phyloP scores from a whole-genome alignment of 1,140 invertebrate species.

The Heterodera carotae region DNA sequence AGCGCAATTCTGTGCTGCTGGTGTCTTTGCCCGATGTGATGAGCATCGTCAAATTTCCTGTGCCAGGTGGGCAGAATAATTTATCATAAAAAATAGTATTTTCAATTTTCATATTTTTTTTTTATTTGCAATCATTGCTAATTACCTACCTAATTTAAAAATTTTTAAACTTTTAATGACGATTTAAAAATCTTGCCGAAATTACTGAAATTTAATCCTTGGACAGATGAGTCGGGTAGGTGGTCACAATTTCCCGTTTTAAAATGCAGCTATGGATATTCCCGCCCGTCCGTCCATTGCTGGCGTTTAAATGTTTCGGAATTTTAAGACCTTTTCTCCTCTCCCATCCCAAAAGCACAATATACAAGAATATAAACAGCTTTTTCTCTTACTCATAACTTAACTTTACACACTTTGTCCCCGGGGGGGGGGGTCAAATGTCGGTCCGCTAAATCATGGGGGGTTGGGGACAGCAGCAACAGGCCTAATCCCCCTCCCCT shows the following conservation, averaged over 20 bases:
- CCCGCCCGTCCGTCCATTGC: no score
- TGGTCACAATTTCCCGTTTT: no score
- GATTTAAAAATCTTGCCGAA: no score
- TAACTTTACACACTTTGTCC: not conserved
- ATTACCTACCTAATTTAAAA: no score
- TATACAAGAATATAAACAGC: not conserved
- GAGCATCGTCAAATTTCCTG: constrained; percentile 24
- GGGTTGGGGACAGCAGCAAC: not conserved
- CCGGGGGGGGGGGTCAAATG: not conserved
- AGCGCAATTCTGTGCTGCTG: constrained; percentile 29
- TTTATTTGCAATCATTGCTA: no score
- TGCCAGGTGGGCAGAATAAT: constrained; percentile 23
- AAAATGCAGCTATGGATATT: no score
- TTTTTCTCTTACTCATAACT: not conserved
- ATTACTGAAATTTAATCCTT: no score
- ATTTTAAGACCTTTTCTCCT: not conserved
- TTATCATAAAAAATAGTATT: no score
- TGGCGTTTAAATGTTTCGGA: not conserved
- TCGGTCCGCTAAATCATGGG: not conserved
- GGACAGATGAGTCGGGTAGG: no score
- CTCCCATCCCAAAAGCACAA: not conserved
- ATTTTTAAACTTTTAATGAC: no score
- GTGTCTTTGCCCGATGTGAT: constrained; percentile 33
- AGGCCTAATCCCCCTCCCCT: not conserved
- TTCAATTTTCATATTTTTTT: no score